Conservation (phyloP, 2,113 vertebrate species). For the Tympanuchus pallidicinctus region DNA sequence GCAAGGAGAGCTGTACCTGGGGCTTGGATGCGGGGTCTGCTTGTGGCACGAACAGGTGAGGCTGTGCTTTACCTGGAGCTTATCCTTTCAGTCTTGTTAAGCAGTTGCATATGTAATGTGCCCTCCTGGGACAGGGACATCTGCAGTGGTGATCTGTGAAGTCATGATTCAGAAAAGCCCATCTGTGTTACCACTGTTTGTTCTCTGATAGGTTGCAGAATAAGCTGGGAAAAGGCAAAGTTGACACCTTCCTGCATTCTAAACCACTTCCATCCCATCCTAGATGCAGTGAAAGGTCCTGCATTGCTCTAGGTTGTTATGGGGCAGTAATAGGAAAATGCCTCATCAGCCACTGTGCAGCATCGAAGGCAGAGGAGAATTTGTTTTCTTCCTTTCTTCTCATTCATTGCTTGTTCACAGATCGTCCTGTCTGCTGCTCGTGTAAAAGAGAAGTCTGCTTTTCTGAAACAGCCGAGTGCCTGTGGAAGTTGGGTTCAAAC, state of each 20-base stretch:
- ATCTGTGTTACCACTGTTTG: neutral
- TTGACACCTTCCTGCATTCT: neutral
- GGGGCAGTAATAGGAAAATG: neutral
- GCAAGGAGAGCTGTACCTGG: neutral
- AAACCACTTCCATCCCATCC: neutral
- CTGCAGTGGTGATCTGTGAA: neutral
- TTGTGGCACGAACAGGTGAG: neutral
- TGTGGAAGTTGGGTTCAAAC: neutral
- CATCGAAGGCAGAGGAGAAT: neutral
- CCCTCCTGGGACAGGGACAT: neutral
- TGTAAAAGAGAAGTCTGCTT: neutral
- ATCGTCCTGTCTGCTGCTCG: neutral
- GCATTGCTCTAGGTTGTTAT: fast-evolving
- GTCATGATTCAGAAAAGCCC: neutral
- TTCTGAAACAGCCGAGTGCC: neutral
- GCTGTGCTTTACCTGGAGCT: neutral
- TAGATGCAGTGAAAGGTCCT: neutral
- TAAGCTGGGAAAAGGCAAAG: neutral
- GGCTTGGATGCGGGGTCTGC: neutral
- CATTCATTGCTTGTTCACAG: neutral
- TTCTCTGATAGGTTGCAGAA: neutral
- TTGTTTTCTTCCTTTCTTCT: neutral
- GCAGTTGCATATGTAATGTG: neutral
- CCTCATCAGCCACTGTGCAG: neutral
- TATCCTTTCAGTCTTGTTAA: neutral